Conservation (phyloP, 2,888 invertebrate genomes). For the Mechanitis messenoides region DNA sequence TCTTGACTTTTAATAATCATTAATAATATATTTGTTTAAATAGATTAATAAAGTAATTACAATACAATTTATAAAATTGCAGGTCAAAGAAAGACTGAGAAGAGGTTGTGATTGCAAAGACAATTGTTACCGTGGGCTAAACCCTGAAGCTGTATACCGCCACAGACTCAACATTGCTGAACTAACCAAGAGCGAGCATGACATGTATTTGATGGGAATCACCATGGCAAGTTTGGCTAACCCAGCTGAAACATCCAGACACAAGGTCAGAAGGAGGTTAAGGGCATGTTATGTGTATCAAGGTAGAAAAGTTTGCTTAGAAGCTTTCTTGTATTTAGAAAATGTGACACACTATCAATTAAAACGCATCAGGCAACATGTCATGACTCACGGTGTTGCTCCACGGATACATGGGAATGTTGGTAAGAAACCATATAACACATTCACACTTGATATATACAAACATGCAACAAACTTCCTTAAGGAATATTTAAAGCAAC, state of each 20-base stretch:
- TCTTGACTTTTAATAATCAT: no score
- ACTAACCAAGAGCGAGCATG: conserved; percentile 87
- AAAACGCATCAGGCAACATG: conserved; percentile 85
- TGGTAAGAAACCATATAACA: conserved; percentile 87
- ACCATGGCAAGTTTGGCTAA: conserved; percentile 88
- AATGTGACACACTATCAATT: conserved; percentile 88
- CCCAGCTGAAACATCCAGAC: conserved; percentile 82
- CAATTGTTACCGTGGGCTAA: conserved; percentile 84
- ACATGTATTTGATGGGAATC: conserved; percentile 91
- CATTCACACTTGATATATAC: conserved; percentile 86
- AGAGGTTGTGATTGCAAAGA: conserved; percentile 87
- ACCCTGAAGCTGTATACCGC: conserved; percentile 84
- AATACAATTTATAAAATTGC: conserved; percentile 39
- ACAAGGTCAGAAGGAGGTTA: conserved; percentile 83
- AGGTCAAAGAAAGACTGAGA: conserved; percentile 82
- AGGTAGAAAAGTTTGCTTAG: conserved; percentile 85
- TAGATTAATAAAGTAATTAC: no score
- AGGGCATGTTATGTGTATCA: conserved; percentile 87
- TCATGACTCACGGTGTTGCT: conserved; percentile 86
- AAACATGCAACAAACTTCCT: conserved; percentile 86
- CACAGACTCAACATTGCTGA: conserved; percentile 87
- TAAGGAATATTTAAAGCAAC: conserved; percentile 82
- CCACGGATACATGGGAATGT: conserved; percentile 87
- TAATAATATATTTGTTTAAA: no score
- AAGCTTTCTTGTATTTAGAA: conserved; percentile 86